Percentiles rank a stretch among this genome's conserved stretches.
These are phyloP conservation scores for Octopus sinensis DNA, from an alignment of 1,140 invertebrate genomes.

Conservation along the genomic window DNA sequence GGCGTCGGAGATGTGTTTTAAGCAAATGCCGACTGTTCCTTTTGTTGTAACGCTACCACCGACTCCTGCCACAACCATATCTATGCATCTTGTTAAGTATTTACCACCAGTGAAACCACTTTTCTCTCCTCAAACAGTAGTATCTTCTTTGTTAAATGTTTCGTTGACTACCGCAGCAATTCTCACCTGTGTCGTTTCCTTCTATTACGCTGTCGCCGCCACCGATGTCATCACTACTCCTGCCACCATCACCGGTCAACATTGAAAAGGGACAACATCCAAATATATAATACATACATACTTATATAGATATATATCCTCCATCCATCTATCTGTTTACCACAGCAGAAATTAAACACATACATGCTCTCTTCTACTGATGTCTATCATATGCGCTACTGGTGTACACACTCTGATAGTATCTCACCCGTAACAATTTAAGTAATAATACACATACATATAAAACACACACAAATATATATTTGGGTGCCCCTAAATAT, in stretches of 20 bases:
- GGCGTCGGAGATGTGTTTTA: not conserved
- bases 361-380: not conserved
- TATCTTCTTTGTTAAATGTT: not conserved
- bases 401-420: no score
- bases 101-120: constrained; percentile 1
- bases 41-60: not conserved
- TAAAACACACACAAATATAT: no score
- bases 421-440: no score
- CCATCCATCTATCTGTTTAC: not conserved
- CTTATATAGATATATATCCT: not conserved
- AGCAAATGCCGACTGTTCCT: not conserved
- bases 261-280: not conserved
- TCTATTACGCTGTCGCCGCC: not conserved
- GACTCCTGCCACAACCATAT: not conserved
- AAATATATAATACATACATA: not conserved
- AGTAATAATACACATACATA: no score
- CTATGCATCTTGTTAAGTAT: not conserved
- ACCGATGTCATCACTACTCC: not conserved
- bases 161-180: not conserved
- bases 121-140: not conserved
- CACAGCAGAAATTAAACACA: not conserved
- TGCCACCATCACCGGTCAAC: not conserved
- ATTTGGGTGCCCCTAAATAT: no score
- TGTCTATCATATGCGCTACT: no score
- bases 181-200: not conserved